Conservation (phyloP, 2,888 invertebrate species). For the Hypolimnas misippus region DNA sequence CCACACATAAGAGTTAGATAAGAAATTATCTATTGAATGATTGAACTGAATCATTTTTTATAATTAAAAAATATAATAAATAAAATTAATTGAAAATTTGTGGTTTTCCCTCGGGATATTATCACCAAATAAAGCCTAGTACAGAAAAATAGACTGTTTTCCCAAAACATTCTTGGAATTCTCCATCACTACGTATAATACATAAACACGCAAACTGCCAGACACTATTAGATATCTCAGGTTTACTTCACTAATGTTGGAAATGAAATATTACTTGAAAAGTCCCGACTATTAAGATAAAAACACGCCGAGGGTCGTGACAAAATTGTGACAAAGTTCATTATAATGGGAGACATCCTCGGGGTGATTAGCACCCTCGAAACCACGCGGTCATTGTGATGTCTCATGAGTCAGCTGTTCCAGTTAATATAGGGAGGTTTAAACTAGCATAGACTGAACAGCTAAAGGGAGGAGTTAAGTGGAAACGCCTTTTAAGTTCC, state of each 20-base stretch:
- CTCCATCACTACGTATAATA: no score
- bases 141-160: no score
- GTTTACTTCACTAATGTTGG: not conserved
- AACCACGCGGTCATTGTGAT: constrained; percentile 11
- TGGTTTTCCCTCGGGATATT: no score
- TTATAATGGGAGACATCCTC: constrained; percentile 18
- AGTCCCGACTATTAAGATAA: not conserved
- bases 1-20: no score
- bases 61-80: no score
- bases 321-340: constrained; percentile 16
- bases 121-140: no score
- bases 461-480: not conserved
- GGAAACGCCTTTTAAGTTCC: not conserved
- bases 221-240: not conserved
- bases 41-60: no score
- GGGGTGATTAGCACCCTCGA: constrained; percentile 21
- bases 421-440: constrained; percentile 4
- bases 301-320: not conserved
- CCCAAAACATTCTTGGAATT: no score
- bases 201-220: no score
- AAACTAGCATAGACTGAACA: constrained; percentile 6
- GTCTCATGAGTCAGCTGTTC: constrained; percentile 28
- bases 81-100: no score
- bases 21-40: no score
- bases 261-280: not conserved